Percentiles rank a stretch among this genome's conserved stretches.
Conservation (phyloP, 2,797 vertebrate species). For the Anisognathus igniventris region DNA sequence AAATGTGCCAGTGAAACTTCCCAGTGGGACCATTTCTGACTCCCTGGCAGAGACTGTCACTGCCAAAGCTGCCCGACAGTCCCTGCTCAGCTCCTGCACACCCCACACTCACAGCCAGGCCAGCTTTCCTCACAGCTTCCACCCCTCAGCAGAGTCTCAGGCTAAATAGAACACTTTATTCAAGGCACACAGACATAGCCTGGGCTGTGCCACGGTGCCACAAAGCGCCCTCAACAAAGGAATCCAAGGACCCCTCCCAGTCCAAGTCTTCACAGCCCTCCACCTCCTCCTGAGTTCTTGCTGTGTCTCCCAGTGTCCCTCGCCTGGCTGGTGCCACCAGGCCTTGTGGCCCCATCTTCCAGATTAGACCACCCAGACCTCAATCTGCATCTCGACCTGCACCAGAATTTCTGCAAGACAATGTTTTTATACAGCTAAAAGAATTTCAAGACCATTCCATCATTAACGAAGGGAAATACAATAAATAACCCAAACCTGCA, state of each 20-base stretch:
- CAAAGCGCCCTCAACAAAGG: rapidly evolving
- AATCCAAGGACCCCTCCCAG: rapidly evolving
- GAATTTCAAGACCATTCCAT: neutral
- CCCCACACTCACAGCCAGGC: neutral
- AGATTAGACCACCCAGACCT: neutral
- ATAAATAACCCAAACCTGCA: neutral
- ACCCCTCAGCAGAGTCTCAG: neutral
- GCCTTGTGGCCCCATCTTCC: neutral
- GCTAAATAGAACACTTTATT: neutral
- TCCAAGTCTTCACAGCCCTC: neutral
- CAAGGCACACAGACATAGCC: no score
- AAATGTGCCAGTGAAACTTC: neutral
- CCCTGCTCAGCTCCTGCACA: neutral
- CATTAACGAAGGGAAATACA: neutral
- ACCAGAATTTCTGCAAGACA: neutral
- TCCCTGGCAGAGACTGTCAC: neutral
- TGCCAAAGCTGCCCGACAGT: rapidly evolving
- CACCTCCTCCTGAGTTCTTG: neutral
- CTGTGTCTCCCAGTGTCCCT: neutral
- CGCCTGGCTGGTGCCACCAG: neutral
- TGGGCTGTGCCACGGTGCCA: neutral
- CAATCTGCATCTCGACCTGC: neutral
- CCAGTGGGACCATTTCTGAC: neutral
- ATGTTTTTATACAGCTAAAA: neutral
- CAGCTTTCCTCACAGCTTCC: neutral